A percentile compares a stretch with the other conserved stretches of the same genome.
These are phyloP conservation scores for Oryzias dopingdopingensis DNA, from an alignment of 2,797 vertebrate genomes.

Conservation along the genomic window DNA sequence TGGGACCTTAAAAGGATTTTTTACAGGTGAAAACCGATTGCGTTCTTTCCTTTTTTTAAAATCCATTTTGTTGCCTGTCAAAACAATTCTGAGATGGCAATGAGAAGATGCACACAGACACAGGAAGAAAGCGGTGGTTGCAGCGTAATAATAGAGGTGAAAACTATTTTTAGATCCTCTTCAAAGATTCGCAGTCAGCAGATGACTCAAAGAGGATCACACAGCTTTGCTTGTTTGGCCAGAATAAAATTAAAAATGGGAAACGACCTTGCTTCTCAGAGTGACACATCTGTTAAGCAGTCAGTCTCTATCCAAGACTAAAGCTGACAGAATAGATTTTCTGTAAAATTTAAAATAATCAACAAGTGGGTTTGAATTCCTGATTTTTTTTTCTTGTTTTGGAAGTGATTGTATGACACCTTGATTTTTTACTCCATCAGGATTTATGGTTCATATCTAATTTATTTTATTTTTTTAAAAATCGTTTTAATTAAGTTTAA, in stretches of 20 bases:
- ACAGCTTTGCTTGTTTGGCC: slow-evolving; percentile 36
- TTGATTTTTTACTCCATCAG: not conserved
- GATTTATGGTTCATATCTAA: slow-evolving; percentile 16
- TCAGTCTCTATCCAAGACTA: slow-evolving; percentile 2
- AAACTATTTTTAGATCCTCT: slow-evolving; percentile 63
- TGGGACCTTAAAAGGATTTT: too few species aligned
- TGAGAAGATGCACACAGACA: slow-evolving; percentile 25
- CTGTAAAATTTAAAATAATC: not conserved
- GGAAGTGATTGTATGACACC: too few species aligned
- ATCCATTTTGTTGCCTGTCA: slow-evolving; percentile 16
- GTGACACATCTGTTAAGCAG: slow-evolving; percentile 26
- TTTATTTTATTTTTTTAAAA: slow-evolving; percentile 14
- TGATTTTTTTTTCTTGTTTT: too few species aligned
- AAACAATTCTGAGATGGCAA: slow-evolving; percentile 35
- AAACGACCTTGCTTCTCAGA: slow-evolving; percentile 45
- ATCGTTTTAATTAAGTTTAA: slow-evolving; percentile 18
- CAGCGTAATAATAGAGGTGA: slow-evolving; percentile 54
- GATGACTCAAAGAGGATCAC: slow-evolving; percentile 59
- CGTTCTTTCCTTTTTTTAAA: slow-evolving; percentile 2
- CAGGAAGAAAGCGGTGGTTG: slow-evolving; percentile 48
- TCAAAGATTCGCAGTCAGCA: slow-evolving; percentile 64
- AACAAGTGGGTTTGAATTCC: not conserved
- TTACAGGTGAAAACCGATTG: not conserved
- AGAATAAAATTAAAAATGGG: slow-evolving; percentile 36
- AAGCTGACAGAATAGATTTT: not conserved